Evolutionary conservation across 2,888 invertebrate genomes (phyloP), one percentile per base, ranked within the genome.

Genomic region (Gryllus longicercus): DNA sequence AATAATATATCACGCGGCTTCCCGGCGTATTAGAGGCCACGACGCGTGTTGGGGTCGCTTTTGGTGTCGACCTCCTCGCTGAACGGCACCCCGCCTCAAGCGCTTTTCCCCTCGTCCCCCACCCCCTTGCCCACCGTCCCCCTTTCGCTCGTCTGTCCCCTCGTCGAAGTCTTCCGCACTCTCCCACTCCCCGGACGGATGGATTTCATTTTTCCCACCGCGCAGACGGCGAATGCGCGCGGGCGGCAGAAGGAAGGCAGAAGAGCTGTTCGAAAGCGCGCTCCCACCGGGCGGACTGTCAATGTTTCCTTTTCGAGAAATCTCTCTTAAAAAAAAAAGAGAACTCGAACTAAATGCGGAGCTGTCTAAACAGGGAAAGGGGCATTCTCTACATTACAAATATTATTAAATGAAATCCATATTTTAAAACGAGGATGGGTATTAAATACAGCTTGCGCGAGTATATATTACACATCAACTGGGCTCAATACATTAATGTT

Each of bases 401-500:
- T 16, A 63, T 63, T 63, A 63, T 63, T 63, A 16, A 63, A 63
- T 63, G 63, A 63, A 63, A 63, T 14, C n/a, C 14, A 63, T 63
- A 63, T 63, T 63, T 63, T 63, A 63, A 18, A 63, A 14, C 16
- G n/a, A 8, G 16, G n/a, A 63, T 18, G 63, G 63, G 63, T 63
- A 63, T 63, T 63, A 63, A 63, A 63, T 63, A 63, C n/a, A 63
- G 63, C 14, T 8, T n/a, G 63, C 63, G 16, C 63, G 63, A 63
- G 63, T 63, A 63, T 63, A 63, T 63, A 63, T 63, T 63, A 63
- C 63, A 63, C 63, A 63, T 63, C 63, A 63, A n/a, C 63, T 63
- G 63, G 63, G 63, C 8, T 63, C 63, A 63, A 63, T 63, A 63
- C 63, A 63, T 63, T 63, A 63, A 63, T 63, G 63, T 63, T 63